Percentiles rank a stretch among this genome's conserved stretches.
phyloP scores from a whole-genome alignment of 1,140 invertebrate genomes.

The Charaxes varanes region DNA sequence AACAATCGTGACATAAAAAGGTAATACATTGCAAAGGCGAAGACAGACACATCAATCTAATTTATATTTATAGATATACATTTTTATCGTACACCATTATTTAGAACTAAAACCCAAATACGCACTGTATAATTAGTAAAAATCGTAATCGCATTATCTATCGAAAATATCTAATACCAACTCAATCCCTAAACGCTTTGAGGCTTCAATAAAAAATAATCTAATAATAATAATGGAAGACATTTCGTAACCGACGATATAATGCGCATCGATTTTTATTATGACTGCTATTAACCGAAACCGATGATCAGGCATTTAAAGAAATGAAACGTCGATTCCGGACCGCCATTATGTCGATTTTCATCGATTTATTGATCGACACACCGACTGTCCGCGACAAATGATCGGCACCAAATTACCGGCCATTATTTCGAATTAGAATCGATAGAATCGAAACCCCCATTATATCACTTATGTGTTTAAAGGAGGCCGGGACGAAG shows the following conservation, averaged over 20 bases:
- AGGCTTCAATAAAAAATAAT: conserved; percentile 19
- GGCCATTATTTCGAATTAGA: conserved; percentile 70
- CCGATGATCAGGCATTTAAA: conserved; percentile 67
- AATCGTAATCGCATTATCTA: background rate
- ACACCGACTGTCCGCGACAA: conserved; percentile 69
- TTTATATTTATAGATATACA: too few relatives aligned
- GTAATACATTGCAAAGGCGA: too few relatives aligned
- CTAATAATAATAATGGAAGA: conserved; percentile 11
- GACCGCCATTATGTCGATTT: conserved; percentile 64
- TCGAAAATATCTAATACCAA: background rate
- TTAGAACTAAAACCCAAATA: conserved; percentile 37
- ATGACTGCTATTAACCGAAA: conserved; percentile 67
- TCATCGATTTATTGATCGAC: conserved; percentile 71
- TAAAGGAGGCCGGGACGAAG: conserved; percentile 66
- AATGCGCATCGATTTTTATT: conserved; percentile 53
- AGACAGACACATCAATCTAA: too few relatives aligned
- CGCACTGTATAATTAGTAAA: too few relatives aligned
- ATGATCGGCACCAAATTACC: conserved; percentile 65
- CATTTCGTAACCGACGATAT: conserved; percentile 27
- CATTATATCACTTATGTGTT: conserved; percentile 74
- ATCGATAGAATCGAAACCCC: conserved; percentile 67
- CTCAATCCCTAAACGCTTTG: background rate
- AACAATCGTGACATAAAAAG: too few relatives aligned
- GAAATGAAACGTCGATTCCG: conserved; percentile 67
- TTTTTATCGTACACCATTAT: background rate